Conservation (phyloP, 2,797 vertebrate genomes). For the Bryconaethiops microstoma region DNA sequence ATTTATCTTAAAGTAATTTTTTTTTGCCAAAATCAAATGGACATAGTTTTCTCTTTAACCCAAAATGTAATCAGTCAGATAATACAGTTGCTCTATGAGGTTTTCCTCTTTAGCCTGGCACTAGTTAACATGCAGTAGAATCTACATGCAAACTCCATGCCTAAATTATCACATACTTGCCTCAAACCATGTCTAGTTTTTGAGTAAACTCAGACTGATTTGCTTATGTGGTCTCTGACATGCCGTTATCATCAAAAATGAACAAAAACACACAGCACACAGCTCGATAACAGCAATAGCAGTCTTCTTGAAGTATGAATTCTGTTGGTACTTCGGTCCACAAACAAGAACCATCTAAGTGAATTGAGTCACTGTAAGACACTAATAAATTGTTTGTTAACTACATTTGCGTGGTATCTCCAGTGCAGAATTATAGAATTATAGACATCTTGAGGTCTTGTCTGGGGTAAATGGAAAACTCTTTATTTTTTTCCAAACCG, state of each 20-base stretch:
- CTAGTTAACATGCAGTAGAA: neutral
- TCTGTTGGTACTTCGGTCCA: no score
- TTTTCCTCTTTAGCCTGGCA: neutral
- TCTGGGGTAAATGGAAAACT: no score
- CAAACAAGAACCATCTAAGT: no score
- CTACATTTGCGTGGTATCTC: no score
- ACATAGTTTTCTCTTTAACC: neutral
- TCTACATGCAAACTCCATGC: neutral
- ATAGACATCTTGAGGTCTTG: no score
- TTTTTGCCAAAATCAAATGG: neutral
- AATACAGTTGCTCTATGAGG: neutral
- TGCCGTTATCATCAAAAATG: no score
- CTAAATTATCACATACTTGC: neutral
- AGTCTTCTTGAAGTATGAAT: neutral
- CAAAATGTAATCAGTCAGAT: neutral
- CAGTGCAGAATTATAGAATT: no score
- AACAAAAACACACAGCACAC: no score
- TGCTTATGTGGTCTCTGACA: neutral
- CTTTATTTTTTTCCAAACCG: no score
- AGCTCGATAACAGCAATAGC: neutral
- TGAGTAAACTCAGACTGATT: neutral
- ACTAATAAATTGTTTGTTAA: no score
- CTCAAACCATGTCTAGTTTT: neutral
- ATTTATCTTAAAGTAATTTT: neutral
- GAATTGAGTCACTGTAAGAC: no score